phyloP scores from a whole-genome alignment of 1,140 invertebrate genomes.

The Camponotus pennsylvanicus region DNA sequence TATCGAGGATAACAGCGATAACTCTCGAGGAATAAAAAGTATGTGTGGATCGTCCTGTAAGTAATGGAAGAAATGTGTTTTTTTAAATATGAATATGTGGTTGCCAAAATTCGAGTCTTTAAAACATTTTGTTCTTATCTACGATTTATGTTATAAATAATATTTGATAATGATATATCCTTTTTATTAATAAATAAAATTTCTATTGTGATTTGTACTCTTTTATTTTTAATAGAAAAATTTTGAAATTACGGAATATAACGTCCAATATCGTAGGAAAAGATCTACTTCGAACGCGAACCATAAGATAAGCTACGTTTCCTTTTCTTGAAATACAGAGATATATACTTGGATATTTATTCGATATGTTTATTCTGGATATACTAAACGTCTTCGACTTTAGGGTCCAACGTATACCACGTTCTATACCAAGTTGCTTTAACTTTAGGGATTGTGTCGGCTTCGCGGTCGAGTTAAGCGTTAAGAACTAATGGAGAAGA shows the following conservation, averaged over 20 bases:
- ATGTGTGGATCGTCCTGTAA: not conserved
- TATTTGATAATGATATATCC: not conserved
- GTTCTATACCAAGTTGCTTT: slow-evolving; percentile 36
- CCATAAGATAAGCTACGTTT: not conserved
- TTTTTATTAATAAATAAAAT: not conserved
- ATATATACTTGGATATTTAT: slow-evolving; percentile 30
- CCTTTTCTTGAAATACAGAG: not conserved
- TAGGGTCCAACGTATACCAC: slow-evolving; percentile 19
- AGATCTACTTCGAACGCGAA: not conserved
- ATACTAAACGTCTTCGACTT: slow-evolving; percentile 4
- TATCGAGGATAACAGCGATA: slow-evolving; percentile 27
- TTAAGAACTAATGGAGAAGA: slow-evolving; percentile 27
- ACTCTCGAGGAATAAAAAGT: not conserved
- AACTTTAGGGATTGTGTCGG: slow-evolving; percentile 56
- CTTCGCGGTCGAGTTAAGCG: slow-evolving; percentile 21
- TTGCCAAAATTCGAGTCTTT: not conserved
- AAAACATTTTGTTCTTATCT: too few relatives aligned
- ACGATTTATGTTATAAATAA: not conserved
- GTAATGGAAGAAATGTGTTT: not conserved
- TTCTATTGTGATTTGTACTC: not conserved
- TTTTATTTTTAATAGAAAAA: not conserved
- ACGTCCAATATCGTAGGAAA: not conserved
- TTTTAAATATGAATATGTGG: not conserved
- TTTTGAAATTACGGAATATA: not conserved
- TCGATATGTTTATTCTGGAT: slow-evolving; percentile 36